These are phyloP conservation scores for Brachyhypopomus occidentalis DNA, from an alignment of 2,113 vertebrate genomes.

Conservation along the genomic window DNA sequence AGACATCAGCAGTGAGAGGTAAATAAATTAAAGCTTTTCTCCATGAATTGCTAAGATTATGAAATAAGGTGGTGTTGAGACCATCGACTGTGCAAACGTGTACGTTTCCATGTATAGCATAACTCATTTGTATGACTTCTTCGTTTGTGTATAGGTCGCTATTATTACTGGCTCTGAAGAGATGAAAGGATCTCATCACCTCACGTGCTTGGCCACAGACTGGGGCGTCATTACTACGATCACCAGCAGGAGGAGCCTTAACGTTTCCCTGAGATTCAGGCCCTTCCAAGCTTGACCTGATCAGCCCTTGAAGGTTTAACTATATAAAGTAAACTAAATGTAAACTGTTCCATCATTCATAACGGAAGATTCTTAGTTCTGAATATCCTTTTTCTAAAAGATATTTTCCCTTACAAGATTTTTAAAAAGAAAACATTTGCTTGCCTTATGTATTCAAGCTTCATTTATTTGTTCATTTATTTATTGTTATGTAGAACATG, in stretches of 20 bases:
- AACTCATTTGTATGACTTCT: constrained; percentile 39
- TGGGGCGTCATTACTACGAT: not conserved
- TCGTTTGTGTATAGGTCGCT: constrained; percentile 42
- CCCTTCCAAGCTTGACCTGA: not conserved
- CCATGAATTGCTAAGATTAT: constrained; percentile 28
- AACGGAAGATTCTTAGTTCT: not conserved
- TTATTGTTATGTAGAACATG: too few relatives aligned
- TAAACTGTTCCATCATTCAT: constrained; percentile 7
- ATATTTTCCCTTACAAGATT: too few relatives aligned
- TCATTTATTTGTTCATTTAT: too few relatives aligned
- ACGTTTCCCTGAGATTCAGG: not conserved
- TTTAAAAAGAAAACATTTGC: too few relatives aligned
- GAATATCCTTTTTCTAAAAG: too few relatives aligned
- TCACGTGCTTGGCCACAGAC: not conserved
- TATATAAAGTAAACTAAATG: not conserved
- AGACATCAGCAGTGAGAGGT: too few relatives aligned
- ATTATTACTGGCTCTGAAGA: constrained; percentile 56
- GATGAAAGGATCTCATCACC: not conserved
- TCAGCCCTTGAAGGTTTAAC: not conserved
- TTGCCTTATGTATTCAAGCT: too few relatives aligned
- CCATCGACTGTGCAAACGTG: constrained; percentile 41
- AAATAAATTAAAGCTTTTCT: not conserved
- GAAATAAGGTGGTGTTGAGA: constrained; percentile 11
- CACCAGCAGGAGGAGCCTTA: constrained; percentile 12
- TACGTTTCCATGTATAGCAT: constrained; percentile 21